These are phyloP conservation scores for Drosophila greeni DNA, from an alignment of 2,888 invertebrate genomes.

Conservation along the genomic window DNA sequence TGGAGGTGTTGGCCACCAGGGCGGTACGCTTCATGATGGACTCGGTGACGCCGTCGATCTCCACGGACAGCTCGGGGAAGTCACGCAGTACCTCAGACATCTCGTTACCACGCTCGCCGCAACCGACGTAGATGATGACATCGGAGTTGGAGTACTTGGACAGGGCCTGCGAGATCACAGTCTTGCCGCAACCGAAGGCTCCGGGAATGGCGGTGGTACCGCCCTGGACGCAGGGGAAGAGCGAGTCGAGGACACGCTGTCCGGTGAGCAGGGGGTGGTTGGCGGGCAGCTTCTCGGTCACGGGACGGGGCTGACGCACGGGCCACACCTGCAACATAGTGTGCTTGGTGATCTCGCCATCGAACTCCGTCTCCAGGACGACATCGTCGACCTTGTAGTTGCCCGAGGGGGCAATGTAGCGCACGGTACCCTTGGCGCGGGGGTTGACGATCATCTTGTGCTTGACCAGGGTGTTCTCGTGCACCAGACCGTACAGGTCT, in stretches of 20 bases:
- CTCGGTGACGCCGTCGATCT: slow-evolving; percentile 97
- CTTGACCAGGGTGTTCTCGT: slow-evolving; percentile 98
- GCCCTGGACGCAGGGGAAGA: slow-evolving; percentile 99
- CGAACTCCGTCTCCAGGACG: slow-evolving; percentile 99
- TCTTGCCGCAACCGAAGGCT: slow-evolving; percentile 99
- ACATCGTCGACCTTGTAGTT: slow-evolving; percentile 96
- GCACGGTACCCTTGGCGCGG: slow-evolving; percentile 96
- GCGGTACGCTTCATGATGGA: slow-evolving; percentile 99
- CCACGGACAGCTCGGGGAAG: slow-evolving; percentile 98
- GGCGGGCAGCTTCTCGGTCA: slow-evolving; percentile 98
- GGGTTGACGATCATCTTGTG: slow-evolving; percentile 98
- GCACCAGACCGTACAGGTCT: slow-evolving; percentile 96
- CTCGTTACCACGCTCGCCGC: slow-evolving; percentile 99
- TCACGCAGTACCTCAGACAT: slow-evolving; percentile 99
- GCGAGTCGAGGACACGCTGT: slow-evolving; percentile 97
- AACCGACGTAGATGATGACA: slow-evolving; percentile 99
- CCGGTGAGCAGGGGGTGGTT: slow-evolving; percentile 99
- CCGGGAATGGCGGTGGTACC: slow-evolving; percentile 99
- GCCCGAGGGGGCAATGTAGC: slow-evolving; percentile 95
- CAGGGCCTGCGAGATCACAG: slow-evolving; percentile 97
- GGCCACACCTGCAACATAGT: slow-evolving; percentile 99
- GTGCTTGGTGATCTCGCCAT: slow-evolving; percentile 94
- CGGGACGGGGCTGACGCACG: slow-evolving; percentile 97
- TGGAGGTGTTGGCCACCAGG: slow-evolving; percentile 99
- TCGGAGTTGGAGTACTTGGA: slow-evolving; percentile 99